Evolutionary conservation across 2,888 invertebrate species (phyloP), one percentile per base, ranked within the genome.

Genomic region (Ophonus ardosiacus): DNA sequence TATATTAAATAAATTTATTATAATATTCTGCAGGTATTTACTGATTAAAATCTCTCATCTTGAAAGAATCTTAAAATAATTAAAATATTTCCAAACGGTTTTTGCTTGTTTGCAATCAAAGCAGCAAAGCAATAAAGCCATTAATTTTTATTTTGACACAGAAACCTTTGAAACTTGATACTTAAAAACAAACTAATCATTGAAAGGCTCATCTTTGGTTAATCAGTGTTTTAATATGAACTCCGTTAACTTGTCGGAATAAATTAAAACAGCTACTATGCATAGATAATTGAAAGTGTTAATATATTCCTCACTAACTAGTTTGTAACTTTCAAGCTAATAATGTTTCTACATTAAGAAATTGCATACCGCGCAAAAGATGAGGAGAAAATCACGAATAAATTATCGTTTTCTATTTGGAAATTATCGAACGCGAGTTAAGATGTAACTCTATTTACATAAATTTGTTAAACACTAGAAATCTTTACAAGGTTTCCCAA

Each of bases 281-380:
- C 80, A 80, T 80, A 80, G 59, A 80, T 59, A 80, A 80, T 80
- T 80, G 61, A 80, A 80, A 80, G 80, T 80, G 59, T 80, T 80
- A 80, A 80, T 80, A 59, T 80, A 80, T 80, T 80, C 80, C 18
- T 80, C 17, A 17, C 40, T 63, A 80, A 80, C 80, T 61, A 80
- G 80, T 80, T 80, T 61, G 80, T 80, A 80, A 80, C 80, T 80
- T 80, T 80, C 61, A 61, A 17, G 61, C 68, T 81, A 81, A 78
- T 78, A 78, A 78, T 56, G 56, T 78, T 78, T 78, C 78, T 78
- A 57, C 10, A 57, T 57, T 74, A 74, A 57, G 78, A 78, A 78
- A 74, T 74, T 74, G 51, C 18, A 74, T 74, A 38, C 63, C 15
- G 68, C 38, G 38, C 31, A 31, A n/a, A 43, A 74, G 71, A 74